phyloP scores from a whole-genome alignment of 2,797 vertebrate species.

The Antrozous pallidus region DNA sequence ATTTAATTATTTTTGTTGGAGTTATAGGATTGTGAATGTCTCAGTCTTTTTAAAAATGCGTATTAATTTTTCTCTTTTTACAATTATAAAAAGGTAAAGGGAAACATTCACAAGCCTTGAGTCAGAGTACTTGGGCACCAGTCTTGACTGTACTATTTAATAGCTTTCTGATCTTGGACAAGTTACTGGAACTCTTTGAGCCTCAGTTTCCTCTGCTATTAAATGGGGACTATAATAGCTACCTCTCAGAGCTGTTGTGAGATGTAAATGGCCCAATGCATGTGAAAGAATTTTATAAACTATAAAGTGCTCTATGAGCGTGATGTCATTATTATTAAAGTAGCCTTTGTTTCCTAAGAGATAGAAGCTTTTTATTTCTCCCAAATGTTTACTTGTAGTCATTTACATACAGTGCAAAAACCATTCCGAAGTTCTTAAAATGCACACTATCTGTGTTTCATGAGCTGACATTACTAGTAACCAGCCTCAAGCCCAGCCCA shows the following conservation, averaged over 20 bases:
- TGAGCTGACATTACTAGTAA: neutral
- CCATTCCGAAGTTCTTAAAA: neutral
- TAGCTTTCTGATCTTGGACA: conserved; percentile 51
- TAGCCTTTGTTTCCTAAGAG: conserved; percentile 44
- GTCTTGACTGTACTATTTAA: neutral
- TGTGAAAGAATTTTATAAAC: conserved; percentile 76
- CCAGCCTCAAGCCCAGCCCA: neutral
- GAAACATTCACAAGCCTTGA: neutral
- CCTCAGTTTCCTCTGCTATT: conserved; percentile 68
- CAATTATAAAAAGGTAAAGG: neutral
- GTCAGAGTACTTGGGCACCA: neutral
- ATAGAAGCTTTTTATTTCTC: conserved; percentile 36
- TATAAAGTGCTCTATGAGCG: conserved; percentile 59
- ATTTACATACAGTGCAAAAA: neutral
- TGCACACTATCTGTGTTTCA: neutral
- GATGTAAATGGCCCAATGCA: conserved; percentile 52
- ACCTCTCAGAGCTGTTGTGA: conserved; percentile 61
- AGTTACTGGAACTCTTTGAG: conserved; percentile 55
- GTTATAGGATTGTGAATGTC: neutral
- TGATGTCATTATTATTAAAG: conserved; percentile 38
- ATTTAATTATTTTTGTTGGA: conserved; percentile 16
- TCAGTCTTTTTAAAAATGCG: neutral
- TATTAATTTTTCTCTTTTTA: conserved; percentile 39
- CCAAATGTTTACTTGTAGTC: neutral
- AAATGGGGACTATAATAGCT: conserved; percentile 71